Conservation (phyloP, 2,113 vertebrate species). For the Pseudopipra pipra region DNA sequence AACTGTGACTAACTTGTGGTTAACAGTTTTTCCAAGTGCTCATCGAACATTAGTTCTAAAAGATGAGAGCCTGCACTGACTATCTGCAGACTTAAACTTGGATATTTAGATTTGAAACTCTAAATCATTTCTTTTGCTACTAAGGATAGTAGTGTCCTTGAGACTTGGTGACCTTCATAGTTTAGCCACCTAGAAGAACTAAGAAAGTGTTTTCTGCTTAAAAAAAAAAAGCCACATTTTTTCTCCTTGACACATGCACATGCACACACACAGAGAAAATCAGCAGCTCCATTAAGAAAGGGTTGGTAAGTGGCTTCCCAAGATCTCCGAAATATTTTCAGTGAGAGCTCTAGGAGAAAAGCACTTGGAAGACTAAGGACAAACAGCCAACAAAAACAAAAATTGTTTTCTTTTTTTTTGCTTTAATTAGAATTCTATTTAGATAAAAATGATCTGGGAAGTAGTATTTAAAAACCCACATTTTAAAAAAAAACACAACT, state of each 20-base stretch:
- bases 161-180: background rate
- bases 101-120: background rate
- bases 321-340: background rate
- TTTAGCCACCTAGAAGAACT: background rate
- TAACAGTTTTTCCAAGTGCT: background rate
- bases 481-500: background rate
- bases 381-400: background rate
- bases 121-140: background rate
- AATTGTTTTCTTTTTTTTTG: background rate
- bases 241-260: background rate
- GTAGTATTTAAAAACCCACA: background rate
- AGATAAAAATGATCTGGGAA: background rate
- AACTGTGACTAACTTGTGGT: background rate
- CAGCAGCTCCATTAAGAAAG: background rate
- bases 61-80: background rate
- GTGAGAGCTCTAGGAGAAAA: background rate
- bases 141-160: background rate
- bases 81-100: background rate
- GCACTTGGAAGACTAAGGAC: background rate
- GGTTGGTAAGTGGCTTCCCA: background rate
- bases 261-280: background rate
- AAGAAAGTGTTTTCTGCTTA: background rate
- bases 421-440: background rate
- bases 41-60: background rate
- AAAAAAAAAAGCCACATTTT: background rate